Evolutionary conservation across 1,140 invertebrate species (phyloP).

Genomic region (Dreissena polymorpha): DNA sequence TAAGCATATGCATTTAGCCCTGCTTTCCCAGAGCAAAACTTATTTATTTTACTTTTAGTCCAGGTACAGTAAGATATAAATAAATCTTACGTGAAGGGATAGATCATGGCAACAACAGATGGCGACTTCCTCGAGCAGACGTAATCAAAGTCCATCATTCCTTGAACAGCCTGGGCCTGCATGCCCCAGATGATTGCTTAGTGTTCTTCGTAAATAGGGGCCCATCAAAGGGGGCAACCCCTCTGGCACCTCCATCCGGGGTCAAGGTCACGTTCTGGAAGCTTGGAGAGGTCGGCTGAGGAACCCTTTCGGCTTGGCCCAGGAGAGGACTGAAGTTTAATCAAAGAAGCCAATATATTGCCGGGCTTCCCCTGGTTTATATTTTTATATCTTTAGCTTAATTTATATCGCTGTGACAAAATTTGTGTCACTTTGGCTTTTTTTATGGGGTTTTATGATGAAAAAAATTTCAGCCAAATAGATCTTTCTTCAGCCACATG

Average conservation of each 20-base stretch:
- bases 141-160: slow-evolving; percentile 99
- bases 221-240: slow-evolving; percentile 4
- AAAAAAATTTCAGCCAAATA: too few species aligned
- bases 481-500: too few species aligned
- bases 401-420: too few species aligned
- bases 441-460: too few species aligned
- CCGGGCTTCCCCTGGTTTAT: too few species aligned
- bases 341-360: neutral
- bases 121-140: slow-evolving; percentile 93
- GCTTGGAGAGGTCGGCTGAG: slow-evolving; percentile 27
- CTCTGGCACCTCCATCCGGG: neutral
- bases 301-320: slow-evolving; percentile 65
- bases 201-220: slow-evolving; percentile 89
- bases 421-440: too few species aligned
- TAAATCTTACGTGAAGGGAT: too few species aligned
- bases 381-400: too few species aligned
- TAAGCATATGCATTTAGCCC: too few species aligned
- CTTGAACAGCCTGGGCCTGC: slow-evolving; percentile 98
- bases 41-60: too few species aligned
- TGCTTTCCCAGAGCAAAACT: too few species aligned
- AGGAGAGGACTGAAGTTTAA: slow-evolving; percentile 64
- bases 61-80: too few species aligned
- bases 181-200: slow-evolving; percentile 99
- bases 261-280: neutral
- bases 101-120: slow-evolving; percentile 96